phyloP scores from a whole-genome alignment of 2,888 invertebrate genomes.

The Drosophila anomalata region DNA sequence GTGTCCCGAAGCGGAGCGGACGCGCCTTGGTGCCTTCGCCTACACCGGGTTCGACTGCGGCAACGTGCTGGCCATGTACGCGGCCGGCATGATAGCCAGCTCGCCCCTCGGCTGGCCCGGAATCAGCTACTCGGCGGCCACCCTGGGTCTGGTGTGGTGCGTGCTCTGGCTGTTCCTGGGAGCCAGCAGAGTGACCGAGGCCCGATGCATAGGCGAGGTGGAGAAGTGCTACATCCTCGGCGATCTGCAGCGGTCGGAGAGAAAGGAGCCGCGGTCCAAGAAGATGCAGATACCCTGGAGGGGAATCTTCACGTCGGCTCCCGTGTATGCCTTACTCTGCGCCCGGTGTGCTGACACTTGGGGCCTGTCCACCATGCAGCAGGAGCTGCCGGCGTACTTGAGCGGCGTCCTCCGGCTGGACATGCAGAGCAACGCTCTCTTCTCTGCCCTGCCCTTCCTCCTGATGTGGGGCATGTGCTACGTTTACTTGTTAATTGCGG shows the following conservation, averaged over 20 bases:
- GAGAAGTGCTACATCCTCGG: conserved; percentile 87
- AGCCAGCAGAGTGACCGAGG: conserved; percentile 86
- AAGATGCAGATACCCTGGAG: conserved; percentile 86
- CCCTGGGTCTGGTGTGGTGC: conserved; percentile 85
- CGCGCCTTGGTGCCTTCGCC: conserved; percentile 85
- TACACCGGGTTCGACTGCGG: conserved; percentile 88
- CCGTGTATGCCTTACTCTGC: conserved; percentile 86
- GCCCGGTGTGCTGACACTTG: conserved; percentile 88
- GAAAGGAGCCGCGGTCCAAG: conserved; percentile 14
- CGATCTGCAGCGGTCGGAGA: conserved; percentile 75
- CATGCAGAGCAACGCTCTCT: conserved; percentile 85
- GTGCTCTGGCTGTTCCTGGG: conserved; percentile 85
- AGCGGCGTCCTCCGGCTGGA: conserved; percentile 86
- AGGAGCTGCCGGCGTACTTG: conserved; percentile 88
- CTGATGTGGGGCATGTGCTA: conserved; percentile 83
- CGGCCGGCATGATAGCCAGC: conserved; percentile 87
- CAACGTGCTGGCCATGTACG: conserved; percentile 87
- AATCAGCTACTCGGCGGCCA: conserved; percentile 87
- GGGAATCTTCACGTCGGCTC: conserved; percentile 87
- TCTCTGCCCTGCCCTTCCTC: conserved; percentile 85
- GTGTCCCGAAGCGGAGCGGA: conserved; percentile 87
- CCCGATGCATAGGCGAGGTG: conserved; percentile 85
- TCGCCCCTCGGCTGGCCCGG: conserved; percentile 87
- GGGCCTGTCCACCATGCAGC: conserved; percentile 88
- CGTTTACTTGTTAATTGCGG: conserved; percentile 84